These are phyloP conservation scores for Anthopleura xanthogrammica DNA, from an alignment of 92 coral and sea anemone genomes.

Conservation along the genomic window DNA sequence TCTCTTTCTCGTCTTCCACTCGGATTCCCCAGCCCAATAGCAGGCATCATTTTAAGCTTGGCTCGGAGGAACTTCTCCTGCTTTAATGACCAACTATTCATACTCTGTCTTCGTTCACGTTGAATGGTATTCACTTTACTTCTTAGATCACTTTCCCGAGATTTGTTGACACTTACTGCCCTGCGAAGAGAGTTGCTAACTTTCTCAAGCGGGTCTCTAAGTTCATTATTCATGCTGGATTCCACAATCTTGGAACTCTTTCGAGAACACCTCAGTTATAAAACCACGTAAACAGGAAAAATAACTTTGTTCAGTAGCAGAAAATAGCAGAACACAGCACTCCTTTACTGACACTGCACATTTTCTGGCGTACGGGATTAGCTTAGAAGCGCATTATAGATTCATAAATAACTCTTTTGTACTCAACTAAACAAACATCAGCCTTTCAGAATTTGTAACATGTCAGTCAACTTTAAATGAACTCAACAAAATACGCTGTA, in stretches of 20 bases:
- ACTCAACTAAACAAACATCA: conserved; percentile 29
- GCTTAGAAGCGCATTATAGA: background rate
- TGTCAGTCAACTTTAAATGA: conserved; percentile 39
- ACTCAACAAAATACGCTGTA: conserved; percentile 15
- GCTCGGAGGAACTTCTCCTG: conserved; percentile 83
- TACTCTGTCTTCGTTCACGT: conserved; percentile 69
- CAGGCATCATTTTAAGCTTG: conserved; percentile 69
- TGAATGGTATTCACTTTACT: conserved; percentile 77
- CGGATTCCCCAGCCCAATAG: conserved; percentile 14
- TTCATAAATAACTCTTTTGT: conserved; percentile 19
- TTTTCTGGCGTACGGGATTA: background rate
- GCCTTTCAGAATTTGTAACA: conserved; percentile 34
- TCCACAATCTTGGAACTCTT: background rate
- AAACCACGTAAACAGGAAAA: background rate
- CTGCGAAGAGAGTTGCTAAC: conserved; percentile 85
- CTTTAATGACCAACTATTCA: conserved; percentile 72
- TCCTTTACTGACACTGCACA: background rate
- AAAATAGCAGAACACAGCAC: background rate
- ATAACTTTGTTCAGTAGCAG: background rate
- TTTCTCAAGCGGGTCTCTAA: conserved; percentile 78
- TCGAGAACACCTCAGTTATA: background rate
- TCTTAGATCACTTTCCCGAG: conserved; percentile 72
- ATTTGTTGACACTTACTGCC: conserved; percentile 80
- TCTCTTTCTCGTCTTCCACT: conserved; percentile 16
- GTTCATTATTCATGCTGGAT: conserved; percentile 65